Evolutionary conservation across 2,113 vertebrate genomes (phyloP).

Genomic region (Zosterops hypoxanthus): DNA sequence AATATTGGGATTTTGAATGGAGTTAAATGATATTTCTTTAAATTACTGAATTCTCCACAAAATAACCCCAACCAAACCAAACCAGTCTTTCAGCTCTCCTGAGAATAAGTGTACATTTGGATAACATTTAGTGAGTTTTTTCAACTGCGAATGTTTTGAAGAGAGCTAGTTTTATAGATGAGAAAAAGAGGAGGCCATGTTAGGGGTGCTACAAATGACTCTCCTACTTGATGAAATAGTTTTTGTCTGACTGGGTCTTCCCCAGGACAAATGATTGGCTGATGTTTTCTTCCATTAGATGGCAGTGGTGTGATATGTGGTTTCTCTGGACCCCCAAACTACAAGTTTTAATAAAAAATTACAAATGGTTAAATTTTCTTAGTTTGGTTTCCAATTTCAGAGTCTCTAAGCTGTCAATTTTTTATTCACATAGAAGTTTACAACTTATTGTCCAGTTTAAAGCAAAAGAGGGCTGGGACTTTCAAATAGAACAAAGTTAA

Average conservation of each 20-base stretch:
- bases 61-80: background rate
- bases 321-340: background rate
- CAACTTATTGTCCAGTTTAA: background rate
- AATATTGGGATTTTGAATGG: background rate
- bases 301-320: slow-evolving; percentile 53
- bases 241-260: background rate
- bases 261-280: background rate
- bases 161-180: background rate
- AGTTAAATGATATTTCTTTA: background rate
- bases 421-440: background rate
- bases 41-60: background rate
- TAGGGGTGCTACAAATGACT: background rate
- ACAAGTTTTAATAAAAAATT: background rate
- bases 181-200: background rate
- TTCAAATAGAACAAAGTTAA: background rate
- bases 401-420: background rate
- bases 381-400: background rate
- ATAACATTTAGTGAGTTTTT: background rate
- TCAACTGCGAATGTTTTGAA: background rate
- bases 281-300: slow-evolving; percentile 59
- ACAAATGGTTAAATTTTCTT: background rate
- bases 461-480: background rate
- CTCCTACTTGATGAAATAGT: background rate
- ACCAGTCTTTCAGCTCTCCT: background rate
- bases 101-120: background rate